Conservation (phyloP, 2,113 vertebrate species). For the Oxyura jamaicensis region DNA sequence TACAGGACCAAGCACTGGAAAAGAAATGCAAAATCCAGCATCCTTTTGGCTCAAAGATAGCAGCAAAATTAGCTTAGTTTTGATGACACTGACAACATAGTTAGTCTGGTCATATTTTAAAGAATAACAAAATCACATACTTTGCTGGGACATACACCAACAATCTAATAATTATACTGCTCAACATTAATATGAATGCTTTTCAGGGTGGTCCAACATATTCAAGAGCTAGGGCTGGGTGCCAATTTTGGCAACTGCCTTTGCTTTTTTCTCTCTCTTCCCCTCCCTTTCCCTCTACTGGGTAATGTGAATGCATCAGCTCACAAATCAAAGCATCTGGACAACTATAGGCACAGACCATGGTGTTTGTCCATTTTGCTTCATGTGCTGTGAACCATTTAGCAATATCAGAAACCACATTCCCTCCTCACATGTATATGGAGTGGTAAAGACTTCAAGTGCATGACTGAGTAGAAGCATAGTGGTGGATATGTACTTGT, state of each 20-base stretch:
- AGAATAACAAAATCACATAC: slow-evolving; percentile 64
- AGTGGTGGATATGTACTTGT: neutral
- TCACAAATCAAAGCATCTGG: slow-evolving; percentile 53
- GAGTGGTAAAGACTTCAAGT: neutral
- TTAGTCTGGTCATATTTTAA: slow-evolving; percentile 64
- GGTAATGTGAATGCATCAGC: slow-evolving; percentile 9
- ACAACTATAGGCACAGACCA: slow-evolving; percentile 19
- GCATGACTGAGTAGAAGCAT: neutral
- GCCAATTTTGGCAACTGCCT: slow-evolving; percentile 51
- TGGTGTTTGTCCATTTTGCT: slow-evolving; percentile 16
- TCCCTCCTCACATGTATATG: neutral
- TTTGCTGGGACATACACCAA: slow-evolving; percentile 42
- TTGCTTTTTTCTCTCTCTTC: neutral
- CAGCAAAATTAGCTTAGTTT: slow-evolving; percentile 23
- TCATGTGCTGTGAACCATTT: neutral
- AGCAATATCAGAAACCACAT: neutral
- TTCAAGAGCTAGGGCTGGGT: slow-evolving; percentile 20
- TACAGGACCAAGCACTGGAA: neutral
- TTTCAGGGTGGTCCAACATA: slow-evolving; percentile 63
- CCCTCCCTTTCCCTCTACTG: neutral
- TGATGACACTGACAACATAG: slow-evolving; percentile 59
- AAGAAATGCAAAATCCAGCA: slow-evolving; percentile 6
- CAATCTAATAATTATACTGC: slow-evolving; percentile 49
- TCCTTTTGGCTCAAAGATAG: slow-evolving; percentile 18
- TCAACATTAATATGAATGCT: slow-evolving; percentile 32